phyloP scores from a whole-genome alignment of 2,888 invertebrate genomes.

The Nomada lathburiana region DNA sequence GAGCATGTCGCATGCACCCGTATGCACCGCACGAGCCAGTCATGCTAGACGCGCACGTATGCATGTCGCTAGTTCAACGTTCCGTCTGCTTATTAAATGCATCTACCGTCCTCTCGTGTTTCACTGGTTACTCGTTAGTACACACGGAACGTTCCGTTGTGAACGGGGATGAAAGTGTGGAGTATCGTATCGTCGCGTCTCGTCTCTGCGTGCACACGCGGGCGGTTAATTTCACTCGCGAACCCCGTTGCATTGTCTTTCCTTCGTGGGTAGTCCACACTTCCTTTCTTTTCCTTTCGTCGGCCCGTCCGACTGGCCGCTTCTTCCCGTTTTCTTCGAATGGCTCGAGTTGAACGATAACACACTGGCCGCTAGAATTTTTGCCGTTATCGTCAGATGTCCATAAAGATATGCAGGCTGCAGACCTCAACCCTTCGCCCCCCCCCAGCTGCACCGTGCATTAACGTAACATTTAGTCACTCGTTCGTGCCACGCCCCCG shows the following conservation, averaged over 20 bases:
- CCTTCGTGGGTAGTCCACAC: background rate
- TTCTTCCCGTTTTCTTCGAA: background rate
- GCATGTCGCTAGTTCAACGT: conserved; percentile 49
- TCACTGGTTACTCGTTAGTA: conserved; percentile 46
- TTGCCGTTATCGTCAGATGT: background rate
- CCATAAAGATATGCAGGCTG: too few relatives aligned
- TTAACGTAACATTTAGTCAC: background rate
- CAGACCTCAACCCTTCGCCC: too few relatives aligned
- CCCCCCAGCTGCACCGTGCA: too few relatives aligned
- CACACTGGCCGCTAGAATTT: background rate
- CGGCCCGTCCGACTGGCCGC: background rate
- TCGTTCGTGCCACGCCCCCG: conserved; percentile 25
- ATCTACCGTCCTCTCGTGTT: conserved; percentile 46
- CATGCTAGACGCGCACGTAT: conserved; percentile 35
- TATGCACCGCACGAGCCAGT: conserved; percentile 33
- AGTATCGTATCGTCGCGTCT: conserved; percentile 14
- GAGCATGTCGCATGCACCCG: conserved; percentile 29
- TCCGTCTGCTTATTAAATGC: conserved; percentile 62
- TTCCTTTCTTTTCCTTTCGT: background rate
- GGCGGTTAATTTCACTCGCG: background rate
- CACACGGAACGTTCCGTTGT: conserved; percentile 7
- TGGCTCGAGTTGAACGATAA: too few relatives aligned
- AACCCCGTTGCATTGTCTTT: background rate
- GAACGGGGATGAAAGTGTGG: background rate
- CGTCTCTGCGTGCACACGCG: background rate